Base-by-base conservation (phyloP, 1,140 invertebrate species). In the Lucilia cuprina region DNA sequence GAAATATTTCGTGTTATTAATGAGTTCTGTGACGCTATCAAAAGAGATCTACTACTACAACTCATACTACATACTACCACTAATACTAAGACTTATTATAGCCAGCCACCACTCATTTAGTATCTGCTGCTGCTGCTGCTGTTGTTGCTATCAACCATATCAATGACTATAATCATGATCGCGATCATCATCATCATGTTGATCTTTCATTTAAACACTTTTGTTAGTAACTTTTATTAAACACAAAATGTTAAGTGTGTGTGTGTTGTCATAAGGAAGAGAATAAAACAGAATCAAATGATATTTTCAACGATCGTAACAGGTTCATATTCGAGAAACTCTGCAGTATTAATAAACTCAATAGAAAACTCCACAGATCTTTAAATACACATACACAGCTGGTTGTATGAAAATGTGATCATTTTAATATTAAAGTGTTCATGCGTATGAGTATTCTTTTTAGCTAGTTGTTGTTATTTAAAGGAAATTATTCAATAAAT, bases 1-100 rank as follows among this genome's bases (percentile, higher is more conserved):
- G 77, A 80, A 80, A 80, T 80, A 80, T 80, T 80, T 80, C 47
- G 77, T 80, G 77, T 80, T 80, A 80, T 80, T 80, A 80, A 80
- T 80, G 77, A 49, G 77, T 49, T 19, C 77, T 80, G 77, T 50
- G 77, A 80, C 77, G 47, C 77, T 80, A 80, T 80, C 77, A 80
- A 35, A 78, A 49, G 47, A n/a, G 77, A 80, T 80, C 77, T 80
- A 50, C 41, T 49, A 47, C 34, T 14, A n/a, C 75, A 41, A 19
- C 17, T 14, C 25, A 30, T 30, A 30, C 25, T 30, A 30, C 25
- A 30, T 19, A 80, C 77, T 21, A 49, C 41, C 41, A 80, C 14
- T 78, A 80, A 25, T 13, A 21, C 21, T 47, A 19, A 30, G 25
- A 30, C 25, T 30, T 30, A 30, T 30, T 30, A 30, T 30, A 30